Base-by-base conservation (phyloP, 2,888 invertebrate species). In the Eupeodes latifasciatus region DNA sequence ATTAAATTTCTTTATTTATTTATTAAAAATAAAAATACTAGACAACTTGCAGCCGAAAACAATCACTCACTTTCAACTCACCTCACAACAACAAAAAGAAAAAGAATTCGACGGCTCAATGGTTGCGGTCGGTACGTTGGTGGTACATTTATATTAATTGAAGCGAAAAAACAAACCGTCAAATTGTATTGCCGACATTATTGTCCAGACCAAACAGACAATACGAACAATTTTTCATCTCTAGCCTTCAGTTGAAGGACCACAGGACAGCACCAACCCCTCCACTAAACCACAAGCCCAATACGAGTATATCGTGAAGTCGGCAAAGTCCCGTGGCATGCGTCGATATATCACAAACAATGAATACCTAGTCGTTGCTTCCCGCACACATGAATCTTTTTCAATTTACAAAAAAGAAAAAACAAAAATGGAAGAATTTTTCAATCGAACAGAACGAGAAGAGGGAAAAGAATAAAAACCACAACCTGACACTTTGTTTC, bases 131-230 rank as follows among this genome's bases (percentile, higher is more conserved):
- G 27, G 27, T 40, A 40, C 19, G 27, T 27, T 49, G 79, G 75
- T 72, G 79, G 79, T 72, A 40, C 69, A 79, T 85, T 76, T 75
- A 82, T 85, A 89, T 89, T 85, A 79, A 85, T 89, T 82, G 85
- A 89, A 85, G 79, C 81, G 72, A 79, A 79, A 47, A 81, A 88
- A 81, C 84, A 84, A 89, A 81, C 85, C 88, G 76, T 89, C 82
- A 80, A 89, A 82, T 72, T 81, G 77, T 75, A 77, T 80, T 67
- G 16, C 72, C 74, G 53, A 59, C 76, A 76, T 81, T 77, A 85
- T 85, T 77, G 53, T 67, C 57, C 69, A 77, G 49, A 53, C 84
- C 27, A 27, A 27, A 84, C 72, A 53, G 36, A 81, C 84, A 88
- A 78, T 84, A 75, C 75, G 69, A 84, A 84, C 81, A 51, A 88